Percentiles rank a stretch among this genome's conserved stretches.
phyloP scores from a whole-genome alignment of 2,888 invertebrate species.

The Balanococcus diminutus region DNA sequence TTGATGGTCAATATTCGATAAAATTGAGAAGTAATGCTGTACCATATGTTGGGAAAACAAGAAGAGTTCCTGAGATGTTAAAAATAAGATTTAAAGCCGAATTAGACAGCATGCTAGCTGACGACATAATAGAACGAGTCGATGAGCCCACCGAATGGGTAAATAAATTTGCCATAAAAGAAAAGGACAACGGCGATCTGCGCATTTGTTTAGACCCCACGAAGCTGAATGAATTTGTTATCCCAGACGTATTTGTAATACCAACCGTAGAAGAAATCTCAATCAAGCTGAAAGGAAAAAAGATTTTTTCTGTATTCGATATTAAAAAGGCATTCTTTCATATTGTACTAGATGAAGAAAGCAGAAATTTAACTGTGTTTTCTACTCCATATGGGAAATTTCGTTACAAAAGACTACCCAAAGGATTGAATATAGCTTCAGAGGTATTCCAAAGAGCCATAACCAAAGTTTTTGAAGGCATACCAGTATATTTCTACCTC shows the following conservation, averaged over 20 bases:
- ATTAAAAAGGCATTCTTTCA: slow-evolving; percentile 57
- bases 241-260: slow-evolving; percentile 51
- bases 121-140: slow-evolving; percentile 56
- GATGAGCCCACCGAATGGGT: slow-evolving; percentile 58
- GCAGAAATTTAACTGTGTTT: slow-evolving; percentile 57
- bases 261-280: slow-evolving; percentile 57
- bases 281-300: slow-evolving; percentile 49
- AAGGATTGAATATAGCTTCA: slow-evolving; percentile 57
- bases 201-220: slow-evolving; percentile 58
- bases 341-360: slow-evolving; percentile 56
- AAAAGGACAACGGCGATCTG: slow-evolving; percentile 57
- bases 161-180: slow-evolving; percentile 57
- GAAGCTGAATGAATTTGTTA: slow-evolving; percentile 57
- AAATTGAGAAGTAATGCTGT: neutral
- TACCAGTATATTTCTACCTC: neutral
- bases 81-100: slow-evolving; percentile 54
- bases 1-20: neutral
- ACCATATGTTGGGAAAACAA: slow-evolving; percentile 30
- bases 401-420: slow-evolving; percentile 57
- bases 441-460: slow-evolving; percentile 55
- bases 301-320: slow-evolving; percentile 57
- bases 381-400: slow-evolving; percentile 58
- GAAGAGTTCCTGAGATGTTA: slow-evolving; percentile 58
- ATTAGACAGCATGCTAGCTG: slow-evolving; percentile 56
- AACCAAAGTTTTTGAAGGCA: too few relatives aligned